Evolutionary conservation across 1,140 invertebrate genomes (phyloP), one percentile per base, ranked within the genome.

Genomic region (Lasioglossum baleicum): DNA sequence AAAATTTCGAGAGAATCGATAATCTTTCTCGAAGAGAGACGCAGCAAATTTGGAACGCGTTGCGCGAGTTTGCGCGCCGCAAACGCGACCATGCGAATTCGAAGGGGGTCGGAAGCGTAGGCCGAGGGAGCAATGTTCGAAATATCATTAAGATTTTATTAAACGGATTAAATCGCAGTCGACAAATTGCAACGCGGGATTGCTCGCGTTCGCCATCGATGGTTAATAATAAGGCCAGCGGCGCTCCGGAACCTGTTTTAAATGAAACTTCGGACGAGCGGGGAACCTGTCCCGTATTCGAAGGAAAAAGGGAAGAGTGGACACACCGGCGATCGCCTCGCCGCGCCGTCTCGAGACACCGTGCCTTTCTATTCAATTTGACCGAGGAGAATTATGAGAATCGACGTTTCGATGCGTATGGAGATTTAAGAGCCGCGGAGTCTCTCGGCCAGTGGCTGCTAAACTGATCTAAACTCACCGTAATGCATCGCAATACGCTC

Each of bases 111-210:
- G 7, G 42, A 44, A 8, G 2, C 10, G 44, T 48, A 11, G 10
- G 44, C 44, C 35, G 35, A 35, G 35, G 35, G 35, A 11, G 10
- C 44, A 13, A 13, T 13, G 44, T 13, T 48, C 13, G 44, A 48
- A 48, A 48, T 10, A 70, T 61, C 51, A 77, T 64, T 71, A 77
- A 78, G 68, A 53, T 78, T 78, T 72, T 53, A 72, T 78, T 26
- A 63, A 78, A 78, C 44, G 44, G 44, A 48, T 48, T 11, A 11
- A 48, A 11, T 65, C 60, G 68, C 56, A 44, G 48, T 40, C 74
- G 75, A 81, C 74, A 76, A 70, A 80, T 75, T 75, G 63, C 72
- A 56, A 51, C 71, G 70, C 22, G 26, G 51, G 2, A 11, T 4
- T 42, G 66, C 40, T 26, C 26, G 26, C 48, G 58, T 60, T 67